phyloP scores from a whole-genome alignment of 2,113 vertebrate species.

The Thamnophis sirtalis region DNA sequence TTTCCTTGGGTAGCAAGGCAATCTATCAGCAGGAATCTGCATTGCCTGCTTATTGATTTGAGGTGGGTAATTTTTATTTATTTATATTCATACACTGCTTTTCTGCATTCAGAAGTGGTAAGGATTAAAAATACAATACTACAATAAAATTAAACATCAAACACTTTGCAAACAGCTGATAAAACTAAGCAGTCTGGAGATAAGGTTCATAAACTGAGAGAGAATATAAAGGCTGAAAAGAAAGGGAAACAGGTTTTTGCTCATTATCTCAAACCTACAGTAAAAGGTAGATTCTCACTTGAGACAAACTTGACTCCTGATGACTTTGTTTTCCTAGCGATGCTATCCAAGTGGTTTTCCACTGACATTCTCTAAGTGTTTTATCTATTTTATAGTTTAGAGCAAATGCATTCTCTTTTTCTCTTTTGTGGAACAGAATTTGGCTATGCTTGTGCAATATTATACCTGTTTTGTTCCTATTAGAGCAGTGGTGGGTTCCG shows the following conservation, averaged over 20 bases:
- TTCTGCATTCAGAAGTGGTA: not conserved
- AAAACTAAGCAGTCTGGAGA: not conserved
- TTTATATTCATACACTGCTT: not conserved
- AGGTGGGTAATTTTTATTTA: not conserved
- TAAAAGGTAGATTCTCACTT: not conserved
- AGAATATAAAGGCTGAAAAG: not conserved
- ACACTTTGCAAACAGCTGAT: not conserved
- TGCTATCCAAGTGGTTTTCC: not conserved
- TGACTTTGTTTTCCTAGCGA: not conserved
- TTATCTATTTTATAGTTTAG: not conserved
- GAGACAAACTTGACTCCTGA: not conserved
- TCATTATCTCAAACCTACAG: not conserved
- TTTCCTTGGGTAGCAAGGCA: conserved; percentile 40
- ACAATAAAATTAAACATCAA: not conserved
- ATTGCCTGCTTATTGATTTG: not conserved
- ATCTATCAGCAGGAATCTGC: conserved; percentile 44
- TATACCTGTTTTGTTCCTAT: not conserved
- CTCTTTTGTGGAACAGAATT: not conserved
- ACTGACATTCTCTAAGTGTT: not conserved
- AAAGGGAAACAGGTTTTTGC: not conserved
- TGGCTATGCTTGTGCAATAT: not conserved
- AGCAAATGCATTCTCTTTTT: not conserved
- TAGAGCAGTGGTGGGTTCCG: not conserved
- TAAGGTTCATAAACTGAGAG: not conserved
- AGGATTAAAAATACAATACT: not conserved